These are phyloP conservation scores for Typhlichthys eigenmanni DNA, from an alignment of 2,797 vertebrate species.

Conservation along the genomic window DNA sequence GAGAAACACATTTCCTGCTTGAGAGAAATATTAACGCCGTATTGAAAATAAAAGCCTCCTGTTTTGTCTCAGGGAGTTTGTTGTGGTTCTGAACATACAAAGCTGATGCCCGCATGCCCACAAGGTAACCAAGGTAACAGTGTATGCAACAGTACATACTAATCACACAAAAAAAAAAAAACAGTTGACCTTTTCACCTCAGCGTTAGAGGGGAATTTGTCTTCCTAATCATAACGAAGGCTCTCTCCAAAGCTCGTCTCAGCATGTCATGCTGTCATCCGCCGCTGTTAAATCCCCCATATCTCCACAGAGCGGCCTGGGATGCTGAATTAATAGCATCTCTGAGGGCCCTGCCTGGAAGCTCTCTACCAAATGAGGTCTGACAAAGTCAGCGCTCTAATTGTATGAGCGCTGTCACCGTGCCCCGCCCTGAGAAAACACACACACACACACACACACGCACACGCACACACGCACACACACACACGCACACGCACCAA, in stretches of 20 bases:
- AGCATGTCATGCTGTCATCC: constrained; percentile 55
- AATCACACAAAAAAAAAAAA: not conserved
- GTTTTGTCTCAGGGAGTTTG: constrained; percentile 38
- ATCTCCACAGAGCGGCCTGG: constrained; percentile 45
- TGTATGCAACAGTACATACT: not conserved
- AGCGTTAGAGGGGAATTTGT: constrained; percentile 37
- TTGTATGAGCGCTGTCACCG: constrained; percentile 68
- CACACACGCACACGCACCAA: not conserved
- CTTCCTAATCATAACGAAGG: constrained; percentile 45
- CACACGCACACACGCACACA: not conserved
- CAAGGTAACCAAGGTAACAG: not conserved
- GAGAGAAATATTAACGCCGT: constrained; percentile 41
- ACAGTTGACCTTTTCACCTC: constrained; percentile 39
- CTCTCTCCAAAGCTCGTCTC: constrained; percentile 35
- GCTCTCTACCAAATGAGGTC: constrained; percentile 74
- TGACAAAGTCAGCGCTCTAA: constrained; percentile 70
- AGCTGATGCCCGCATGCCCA: not conserved
- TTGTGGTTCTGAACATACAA: not conserved
- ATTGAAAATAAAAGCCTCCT: constrained; percentile 51
- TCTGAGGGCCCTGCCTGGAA: constrained; percentile 59
- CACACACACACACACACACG: not conserved
- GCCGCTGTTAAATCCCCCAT: constrained; percentile 52
- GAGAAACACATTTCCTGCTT: constrained; percentile 49
- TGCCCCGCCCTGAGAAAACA: constrained; percentile 25
- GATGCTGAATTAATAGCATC: constrained; percentile 67